Evolutionary conservation across 2,113 vertebrate genomes (phyloP).

Genomic region (Crotalus helleri): DNA sequence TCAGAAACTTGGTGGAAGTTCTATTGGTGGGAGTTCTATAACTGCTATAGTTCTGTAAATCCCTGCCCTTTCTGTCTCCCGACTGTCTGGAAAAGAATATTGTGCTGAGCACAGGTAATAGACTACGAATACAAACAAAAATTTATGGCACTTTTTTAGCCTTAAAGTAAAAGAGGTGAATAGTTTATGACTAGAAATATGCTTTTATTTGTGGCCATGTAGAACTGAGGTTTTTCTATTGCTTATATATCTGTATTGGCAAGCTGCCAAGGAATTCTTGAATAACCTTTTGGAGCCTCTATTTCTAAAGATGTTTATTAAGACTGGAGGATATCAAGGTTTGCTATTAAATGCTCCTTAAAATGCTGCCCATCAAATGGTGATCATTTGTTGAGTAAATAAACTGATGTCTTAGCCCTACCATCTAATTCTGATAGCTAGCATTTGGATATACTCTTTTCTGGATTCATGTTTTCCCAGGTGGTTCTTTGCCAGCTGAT

Average conservation of each 20-base stretch:
- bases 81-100: neutral
- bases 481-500: slow-evolving; percentile 71
- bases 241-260: neutral
- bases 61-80: neutral
- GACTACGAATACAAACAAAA: neutral
- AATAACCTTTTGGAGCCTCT: neutral
- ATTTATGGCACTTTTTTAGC: neutral
- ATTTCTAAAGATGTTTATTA: neutral
- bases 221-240: neutral
- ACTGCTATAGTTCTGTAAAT: neutral
- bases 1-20: neutral
- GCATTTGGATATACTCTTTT: neutral
- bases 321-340: neutral
- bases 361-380: neutral
- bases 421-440: neutral
- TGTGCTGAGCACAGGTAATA: neutral
- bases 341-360: neutral
- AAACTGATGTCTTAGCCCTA: neutral
- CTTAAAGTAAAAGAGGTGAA: neutral
- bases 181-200: neutral
- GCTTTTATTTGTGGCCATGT: neutral
- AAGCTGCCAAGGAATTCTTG: neutral
- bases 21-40: neutral
- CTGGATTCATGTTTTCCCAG: slow-evolving; percentile 29
- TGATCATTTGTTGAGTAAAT: neutral